These are phyloP conservation scores for Endomychus coccineus DNA, from an alignment of 2,888 invertebrate species.

Conservation along the genomic window DNA sequence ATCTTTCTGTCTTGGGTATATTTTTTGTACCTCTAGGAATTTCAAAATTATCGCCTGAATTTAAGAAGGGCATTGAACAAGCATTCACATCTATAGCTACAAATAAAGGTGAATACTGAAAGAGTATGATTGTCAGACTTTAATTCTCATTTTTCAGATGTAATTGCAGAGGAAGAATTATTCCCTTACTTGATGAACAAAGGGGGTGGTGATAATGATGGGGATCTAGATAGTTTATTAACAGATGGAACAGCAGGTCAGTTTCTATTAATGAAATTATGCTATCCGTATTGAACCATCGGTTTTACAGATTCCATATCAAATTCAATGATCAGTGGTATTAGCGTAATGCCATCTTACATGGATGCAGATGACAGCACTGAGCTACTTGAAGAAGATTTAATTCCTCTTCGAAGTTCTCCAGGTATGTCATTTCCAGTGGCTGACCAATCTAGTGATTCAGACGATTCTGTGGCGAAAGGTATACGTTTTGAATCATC, in stretches of 20 bases:
- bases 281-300: background rate
- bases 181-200: constrained; percentile 38
- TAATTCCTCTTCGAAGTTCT: constrained; percentile 25
- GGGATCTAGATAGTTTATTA: constrained; percentile 36
- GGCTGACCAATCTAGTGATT: constrained; percentile 37
- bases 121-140: background rate
- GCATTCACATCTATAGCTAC: constrained; percentile 25
- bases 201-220: constrained; percentile 31
- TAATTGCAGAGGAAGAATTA: constrained; percentile 40
- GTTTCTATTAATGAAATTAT: too few species aligned
- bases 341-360: constrained; percentile 40
- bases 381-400: constrained; percentile 37
- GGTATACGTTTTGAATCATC: constrained; percentile 41
- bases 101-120: constrained; percentile 26
- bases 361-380: constrained; percentile 34
- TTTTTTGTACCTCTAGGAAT: constrained; percentile 33
- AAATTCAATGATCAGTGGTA: constrained; percentile 36
- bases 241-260: constrained; percentile 40
- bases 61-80: constrained; percentile 22
- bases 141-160: constrained; percentile 25
- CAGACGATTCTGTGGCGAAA: constrained; percentile 35
- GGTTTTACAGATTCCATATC: constrained; percentile 35
- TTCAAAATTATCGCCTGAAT: constrained; percentile 29
- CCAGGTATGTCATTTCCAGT: constrained; percentile 21
- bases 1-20: constrained; percentile 27